Evolutionary conservation across 1,140 invertebrate genomes (phyloP), one percentile per base, ranked within the genome.

Genomic region (Lasioglossum baleicum): DNA sequence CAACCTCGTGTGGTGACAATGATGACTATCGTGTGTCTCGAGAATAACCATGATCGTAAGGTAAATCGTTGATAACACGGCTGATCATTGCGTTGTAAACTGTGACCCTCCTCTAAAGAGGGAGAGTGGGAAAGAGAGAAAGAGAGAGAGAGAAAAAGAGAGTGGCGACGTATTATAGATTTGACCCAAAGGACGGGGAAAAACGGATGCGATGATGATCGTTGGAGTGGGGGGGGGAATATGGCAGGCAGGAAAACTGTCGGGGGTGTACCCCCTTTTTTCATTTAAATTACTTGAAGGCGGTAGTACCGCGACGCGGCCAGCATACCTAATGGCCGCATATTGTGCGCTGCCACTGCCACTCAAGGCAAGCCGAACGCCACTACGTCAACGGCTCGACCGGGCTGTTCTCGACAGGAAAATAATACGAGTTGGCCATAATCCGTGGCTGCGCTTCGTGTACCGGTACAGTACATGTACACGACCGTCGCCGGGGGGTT

Each of bases 291-390:
- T 84, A 85, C 82, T 82, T 64, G 81, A 86, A 87, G 89, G 88
- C 88, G 85, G 84, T 78, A 87, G 83, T 71, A 40, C 22, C 4
- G 51, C 20, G 51, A 85, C 78, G 72, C 82, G 66, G 56, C 81
- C 81, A 64, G 88, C 85, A 90, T 90, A 90, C 83, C 68, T 90
- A 90, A 90, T 88, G 86, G 84, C 84, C 83, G 84, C 83, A 88
- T 90, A 89, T 89, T 90, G 82, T 85, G 84, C 88, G 75, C 73
- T 89, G 89, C 87, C 86, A 88, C 85, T 87, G 88, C 84, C 88
- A 90, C 83, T 90, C 85, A 90, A 89, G 85, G 88, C 80, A 77
- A 85, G 83, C 82, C 82, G 81, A 85, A 84, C 58, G 65, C 64
- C 85, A 88, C 88, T 82, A 78, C 87, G 87, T 89, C 88, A 88